These are phyloP conservation scores for Neoarius graeffei DNA, from an alignment of 2,113 vertebrate genomes.

Conservation along the genomic window DNA sequence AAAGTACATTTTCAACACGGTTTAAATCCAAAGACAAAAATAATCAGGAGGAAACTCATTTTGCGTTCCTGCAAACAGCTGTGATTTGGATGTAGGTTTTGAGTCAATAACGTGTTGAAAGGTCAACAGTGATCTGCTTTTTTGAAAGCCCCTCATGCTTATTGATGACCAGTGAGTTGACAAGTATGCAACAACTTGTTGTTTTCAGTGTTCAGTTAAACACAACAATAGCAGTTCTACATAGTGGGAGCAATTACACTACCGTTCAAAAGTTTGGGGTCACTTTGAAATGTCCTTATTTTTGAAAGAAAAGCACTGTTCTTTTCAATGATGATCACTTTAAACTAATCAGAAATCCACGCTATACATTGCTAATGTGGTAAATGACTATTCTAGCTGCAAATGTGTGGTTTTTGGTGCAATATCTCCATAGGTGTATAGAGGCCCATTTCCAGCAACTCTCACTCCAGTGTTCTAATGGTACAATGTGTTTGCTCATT, in stretches of 20 bases:
- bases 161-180: background rate
- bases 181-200: background rate
- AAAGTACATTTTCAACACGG: background rate
- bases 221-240: background rate
- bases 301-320: too few species aligned
- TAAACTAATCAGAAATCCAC: too few species aligned
- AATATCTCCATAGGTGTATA: too few species aligned
- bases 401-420: too few species aligned
- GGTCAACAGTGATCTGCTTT: background rate
- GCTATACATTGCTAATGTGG: too few species aligned
- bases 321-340: too few species aligned
- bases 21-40: background rate
- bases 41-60: background rate
- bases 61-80: background rate
- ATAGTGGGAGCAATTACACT: background rate
- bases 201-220: background rate
- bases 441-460: too few species aligned
- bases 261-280: too few species aligned
- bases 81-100: background rate
- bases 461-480: too few species aligned
- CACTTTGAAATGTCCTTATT: too few species aligned
- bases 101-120: slow-evolving; percentile 4
- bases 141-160: background rate
- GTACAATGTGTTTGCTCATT: too few species aligned
- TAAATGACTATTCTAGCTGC: too few species aligned